These are phyloP conservation scores for Osedax frankpressi DNA, from an alignment of 2,888 invertebrate genomes.

Conservation along the genomic window DNA sequence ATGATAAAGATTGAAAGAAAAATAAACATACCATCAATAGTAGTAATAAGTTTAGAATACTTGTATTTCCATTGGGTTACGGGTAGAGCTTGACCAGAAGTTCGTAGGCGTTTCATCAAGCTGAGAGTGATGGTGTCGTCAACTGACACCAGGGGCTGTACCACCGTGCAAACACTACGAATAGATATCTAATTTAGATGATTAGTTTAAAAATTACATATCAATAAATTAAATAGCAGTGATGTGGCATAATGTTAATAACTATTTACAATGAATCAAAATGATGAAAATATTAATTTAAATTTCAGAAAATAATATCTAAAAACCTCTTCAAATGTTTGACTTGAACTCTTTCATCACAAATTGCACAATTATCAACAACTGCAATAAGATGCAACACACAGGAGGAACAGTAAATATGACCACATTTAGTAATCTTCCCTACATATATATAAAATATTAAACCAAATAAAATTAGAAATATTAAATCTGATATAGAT, in stretches of 20 bases:
- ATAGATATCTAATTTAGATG: too few relatives aligned
- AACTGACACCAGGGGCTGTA: neutral
- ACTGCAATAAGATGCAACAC: neutral
- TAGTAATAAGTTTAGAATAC: neutral
- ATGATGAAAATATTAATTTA: too few relatives aligned
- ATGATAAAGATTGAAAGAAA: neutral
- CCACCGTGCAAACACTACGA: neutral
- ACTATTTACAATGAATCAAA: too few relatives aligned
- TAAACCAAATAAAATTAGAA: too few relatives aligned
- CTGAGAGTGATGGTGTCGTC: neutral
- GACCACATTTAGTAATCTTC: neutral
- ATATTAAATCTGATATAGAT: too few relatives aligned
- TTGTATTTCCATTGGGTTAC: neutral
- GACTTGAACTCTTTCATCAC: neutral
- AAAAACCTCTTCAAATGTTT: neutral
- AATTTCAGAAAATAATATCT: too few relatives aligned
- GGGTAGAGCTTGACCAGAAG: neutral
- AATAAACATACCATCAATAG: neutral
- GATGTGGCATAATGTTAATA: too few relatives aligned
- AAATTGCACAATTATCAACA: neutral
- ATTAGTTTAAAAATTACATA: too few relatives aligned
- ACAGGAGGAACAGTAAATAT: neutral
- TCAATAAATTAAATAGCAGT: too few relatives aligned
- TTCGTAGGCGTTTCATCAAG: neutral
- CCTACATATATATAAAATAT: too few relatives aligned